Evolutionary conservation across 2,113 vertebrate genomes (phyloP), one percentile per base, ranked within the genome.

Genomic region (Pholis gunnellus): DNA sequence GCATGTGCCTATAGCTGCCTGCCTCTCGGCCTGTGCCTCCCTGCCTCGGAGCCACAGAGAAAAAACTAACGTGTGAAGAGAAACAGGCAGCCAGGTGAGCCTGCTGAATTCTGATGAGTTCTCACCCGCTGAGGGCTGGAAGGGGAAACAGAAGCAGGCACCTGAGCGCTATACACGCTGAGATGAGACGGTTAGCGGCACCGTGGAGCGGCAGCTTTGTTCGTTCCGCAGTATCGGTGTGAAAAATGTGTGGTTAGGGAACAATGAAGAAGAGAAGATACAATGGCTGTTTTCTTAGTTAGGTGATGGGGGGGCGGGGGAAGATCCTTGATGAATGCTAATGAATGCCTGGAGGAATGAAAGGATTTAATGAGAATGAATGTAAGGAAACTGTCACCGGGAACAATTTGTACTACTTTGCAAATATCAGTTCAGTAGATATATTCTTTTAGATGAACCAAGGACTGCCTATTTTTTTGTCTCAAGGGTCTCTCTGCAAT

Each of bases 31-130:
- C 60, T 50, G 78, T 46, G 72, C 67, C 72, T 78, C 72, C 81
- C 76, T 7, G 60, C 70, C 29, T 60, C 0, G 9, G 63, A 54
- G 81, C 64, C 87, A 81, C n/a, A 17, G 64, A 20, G 60, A 34
- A 79, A 79, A 81, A 86, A 84, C 38, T 17, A 77, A 84, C 44
- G 88, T 59, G 14, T 54, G 85, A 86, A 82, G 74, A 87, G 84
- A 88, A 79, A 64, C 78, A 75, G 84, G 74, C 75, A 60, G 76
- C 65, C 79, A 75, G 90, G 87, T 88, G 14, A 84, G 74, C 73
- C 80, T 66, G 68, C 78, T 72, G 90, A 79, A 91, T 91, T 72
- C 88, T 71, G 89, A 92, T 92, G 79, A 91, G 87, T 14, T 75
- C 85, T 77, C 83, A 9, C 64, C 75, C 60, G 34, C 76, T 2